Evolutionary conservation across 2,888 invertebrate genomes (phyloP), one percentile per base, ranked within the genome.

Genomic region (Mellilla xanthometata): DNA sequence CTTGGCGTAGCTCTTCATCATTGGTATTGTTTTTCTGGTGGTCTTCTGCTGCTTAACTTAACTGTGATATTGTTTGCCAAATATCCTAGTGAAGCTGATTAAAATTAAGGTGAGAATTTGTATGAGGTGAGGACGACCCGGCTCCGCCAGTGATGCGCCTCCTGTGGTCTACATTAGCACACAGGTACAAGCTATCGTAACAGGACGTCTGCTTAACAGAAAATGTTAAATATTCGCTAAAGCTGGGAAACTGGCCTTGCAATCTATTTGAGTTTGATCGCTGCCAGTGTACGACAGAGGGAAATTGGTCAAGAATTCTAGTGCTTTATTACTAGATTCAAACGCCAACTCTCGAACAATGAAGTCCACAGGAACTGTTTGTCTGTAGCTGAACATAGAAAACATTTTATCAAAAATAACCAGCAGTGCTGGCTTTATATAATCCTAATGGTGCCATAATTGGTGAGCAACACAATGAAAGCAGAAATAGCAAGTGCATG

Each of bases 311-410:
- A 98, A 92, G 93, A 98, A 98, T 82, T 96, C 95, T 85, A 94
- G 90, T 89, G 96, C 96, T 85, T 96, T 95, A 82, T 94, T 94
- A 78, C 89, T 90, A 65, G 94, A 93, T 73, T 94, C 93, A 92
- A 98, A 97, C 77, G 95, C 96, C 93, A 99, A 92, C 91, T 96
- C 95, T 86, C 94, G 93, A 80, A 93, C 90, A 90, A 99, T 92
- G 93, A 94, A 95, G 82, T 94, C 93, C 90, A 97, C 93, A 71
- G 95, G 94, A 91, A 99, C 93, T 86, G 92, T 93, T 90, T 96
- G 98, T 76, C 98, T 97, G 93, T 96, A 98, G 93, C 98, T 97
- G 95, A 82, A 93, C 91, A 91, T 88, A 91, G 71, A 87, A 90
- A 69, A 76, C 42, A 67, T 81, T 62, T 87, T 82, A 69, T 79